A percentile compares a stretch with the other conserved stretches of the same genome.
Evolutionary conservation across 1,140 invertebrate genomes (phyloP).

Genomic region (Ridgeia piscesae): DNA sequence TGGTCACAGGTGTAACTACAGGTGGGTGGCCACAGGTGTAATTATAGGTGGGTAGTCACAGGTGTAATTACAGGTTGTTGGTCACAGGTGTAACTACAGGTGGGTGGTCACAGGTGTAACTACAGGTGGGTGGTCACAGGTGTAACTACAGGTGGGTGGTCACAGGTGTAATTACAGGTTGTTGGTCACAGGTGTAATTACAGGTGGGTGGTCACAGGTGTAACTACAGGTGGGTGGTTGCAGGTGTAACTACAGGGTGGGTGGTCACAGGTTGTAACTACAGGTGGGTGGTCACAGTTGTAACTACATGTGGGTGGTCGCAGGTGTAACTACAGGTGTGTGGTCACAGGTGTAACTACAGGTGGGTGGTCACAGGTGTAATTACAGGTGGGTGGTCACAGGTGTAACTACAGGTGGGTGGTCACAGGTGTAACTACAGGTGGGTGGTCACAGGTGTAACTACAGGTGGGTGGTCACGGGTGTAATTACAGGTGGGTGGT

Average conservation of each 20-base stretch:
- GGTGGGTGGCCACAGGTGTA: not conserved
- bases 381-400: not conserved
- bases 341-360: conserved; percentile 72
- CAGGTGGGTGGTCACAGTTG: not conserved
- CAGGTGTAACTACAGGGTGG: conserved; percentile 85
- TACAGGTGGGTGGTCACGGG: conserved; percentile 71
- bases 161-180: not conserved
- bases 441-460: conserved; percentile 55
- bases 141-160: conserved; percentile 81
- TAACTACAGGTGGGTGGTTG: not conserved
- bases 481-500: not conserved
- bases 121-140: not conserved
- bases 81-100: conserved; percentile 79
- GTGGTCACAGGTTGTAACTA: not conserved
- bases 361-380: conserved; percentile 60
- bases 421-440: not conserved
- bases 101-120: conserved; percentile 43
- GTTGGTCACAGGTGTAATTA: conserved; percentile 69
- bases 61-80: not conserved
- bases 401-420: conserved; percentile 83
- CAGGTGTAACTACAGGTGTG: not conserved
- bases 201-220: conserved; percentile 63
- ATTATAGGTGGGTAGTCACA: conserved; percentile 75
- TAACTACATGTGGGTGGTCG: conserved; percentile 77
- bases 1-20: not conserved